A percentile compares a stretch with the other conserved stretches of the same genome.
Conservation (phyloP, 2,113 vertebrate genomes). For the Peromyscus maniculatus region DNA sequence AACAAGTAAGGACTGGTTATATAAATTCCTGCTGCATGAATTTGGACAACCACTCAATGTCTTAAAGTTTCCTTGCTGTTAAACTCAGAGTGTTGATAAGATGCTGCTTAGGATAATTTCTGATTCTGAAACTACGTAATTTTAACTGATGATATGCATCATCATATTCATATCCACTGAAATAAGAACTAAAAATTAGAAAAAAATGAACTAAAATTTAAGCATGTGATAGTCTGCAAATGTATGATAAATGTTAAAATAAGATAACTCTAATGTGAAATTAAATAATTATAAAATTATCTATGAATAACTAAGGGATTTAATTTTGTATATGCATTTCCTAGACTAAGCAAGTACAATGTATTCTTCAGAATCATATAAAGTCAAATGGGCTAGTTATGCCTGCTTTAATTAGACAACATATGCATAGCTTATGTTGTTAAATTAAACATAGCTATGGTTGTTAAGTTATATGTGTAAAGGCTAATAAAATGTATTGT, state of each 20-base stretch:
- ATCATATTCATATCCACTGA: not conserved
- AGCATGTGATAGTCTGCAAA: not conserved
- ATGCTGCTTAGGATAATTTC: not conserved
- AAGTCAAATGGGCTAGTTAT: not conserved
- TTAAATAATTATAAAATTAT: not conserved
- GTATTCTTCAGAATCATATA: not conserved
- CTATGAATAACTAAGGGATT: not conserved
- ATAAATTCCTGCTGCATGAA: not conserved
- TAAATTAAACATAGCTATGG: not conserved
- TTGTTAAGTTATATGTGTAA: not conserved
- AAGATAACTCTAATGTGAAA: not conserved
- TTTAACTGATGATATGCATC: not conserved
- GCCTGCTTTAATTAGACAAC: not conserved
- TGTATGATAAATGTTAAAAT: not conserved
- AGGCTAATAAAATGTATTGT: not conserved
- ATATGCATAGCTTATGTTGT: not conserved
- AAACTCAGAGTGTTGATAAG: constrained; percentile 7
- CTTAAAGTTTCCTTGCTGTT: not conserved
- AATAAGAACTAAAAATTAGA: not conserved
- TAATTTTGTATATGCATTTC: not conserved
- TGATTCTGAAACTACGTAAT: not conserved
- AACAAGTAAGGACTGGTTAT: not conserved
- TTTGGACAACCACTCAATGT: not conserved
- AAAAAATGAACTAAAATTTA: not conserved
- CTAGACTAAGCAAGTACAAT: not conserved